Percentiles rank a stretch among this genome's conserved stretches.
These are phyloP conservation scores for Eupithecia pulchellata DNA, from an alignment of 2,888 invertebrate species.

Conservation along the genomic window DNA sequence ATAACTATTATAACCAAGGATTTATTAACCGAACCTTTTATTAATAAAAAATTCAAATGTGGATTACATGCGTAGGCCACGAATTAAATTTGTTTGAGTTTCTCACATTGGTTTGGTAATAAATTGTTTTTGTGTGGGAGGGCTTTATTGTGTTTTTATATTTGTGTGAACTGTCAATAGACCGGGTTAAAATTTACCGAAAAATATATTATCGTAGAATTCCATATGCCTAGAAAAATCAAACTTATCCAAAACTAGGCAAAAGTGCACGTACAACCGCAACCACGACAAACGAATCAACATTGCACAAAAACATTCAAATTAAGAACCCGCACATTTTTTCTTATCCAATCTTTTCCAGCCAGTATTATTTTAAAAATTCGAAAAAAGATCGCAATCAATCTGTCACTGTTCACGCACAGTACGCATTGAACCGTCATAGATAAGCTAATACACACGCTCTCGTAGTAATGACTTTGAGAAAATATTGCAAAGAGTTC, in stretches of 20 bases:
- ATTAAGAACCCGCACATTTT: neutral
- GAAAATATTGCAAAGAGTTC: slow-evolving; percentile 66
- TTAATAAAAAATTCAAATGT: slow-evolving; percentile 84
- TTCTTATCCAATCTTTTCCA: neutral
- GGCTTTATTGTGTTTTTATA: slow-evolving; percentile 49
- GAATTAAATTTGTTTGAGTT: slow-evolving; percentile 74
- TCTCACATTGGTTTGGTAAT: slow-evolving; percentile 37
- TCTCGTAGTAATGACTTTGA: slow-evolving; percentile 69
- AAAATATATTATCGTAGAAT: neutral
- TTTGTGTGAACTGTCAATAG: slow-evolving; percentile 69
- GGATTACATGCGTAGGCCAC: slow-evolving; percentile 72
- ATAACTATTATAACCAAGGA: slow-evolving; percentile 58
- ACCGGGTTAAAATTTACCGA: neutral
- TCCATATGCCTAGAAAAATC: neutral
- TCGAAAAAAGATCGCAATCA: slow-evolving; percentile 23
- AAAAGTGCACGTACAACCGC: neutral
- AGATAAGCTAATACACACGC: slow-evolving; percentile 53
- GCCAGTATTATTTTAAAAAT: slow-evolving; percentile 21
- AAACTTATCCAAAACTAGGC: neutral
- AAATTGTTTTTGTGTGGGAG: slow-evolving; percentile 44
- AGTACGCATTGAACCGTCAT: slow-evolving; percentile 52
- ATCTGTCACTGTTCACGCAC: slow-evolving; percentile 30
- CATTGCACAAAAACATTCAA: neutral
- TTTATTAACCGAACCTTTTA: slow-evolving; percentile 61
- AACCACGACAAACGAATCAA: neutral